These are phyloP conservation scores for Dioctria rufipes DNA, from an alignment of 2,888 invertebrate species.

Conservation along the genomic window DNA sequence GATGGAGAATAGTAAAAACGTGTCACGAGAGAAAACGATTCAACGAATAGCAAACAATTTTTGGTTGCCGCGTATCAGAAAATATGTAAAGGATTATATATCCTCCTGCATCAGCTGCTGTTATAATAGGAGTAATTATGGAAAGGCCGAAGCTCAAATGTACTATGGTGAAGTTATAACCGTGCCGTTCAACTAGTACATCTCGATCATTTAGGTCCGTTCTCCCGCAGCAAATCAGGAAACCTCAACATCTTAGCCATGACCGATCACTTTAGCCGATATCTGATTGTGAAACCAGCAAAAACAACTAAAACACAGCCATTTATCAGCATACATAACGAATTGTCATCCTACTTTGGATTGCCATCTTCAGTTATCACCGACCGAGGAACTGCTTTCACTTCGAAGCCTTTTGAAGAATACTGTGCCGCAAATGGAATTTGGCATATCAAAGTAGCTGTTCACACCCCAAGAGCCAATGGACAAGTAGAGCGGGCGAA, in stretches of 20 bases:
- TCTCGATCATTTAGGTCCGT: slow-evolving; percentile 61
- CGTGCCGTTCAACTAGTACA: slow-evolving; percentile 58
- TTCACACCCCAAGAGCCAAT: slow-evolving; percentile 55
- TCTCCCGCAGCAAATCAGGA: slow-evolving; percentile 52
- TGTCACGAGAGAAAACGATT: slow-evolving; percentile 59
- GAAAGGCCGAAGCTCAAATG: slow-evolving; percentile 48
- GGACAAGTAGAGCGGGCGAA: slow-evolving; percentile 54
- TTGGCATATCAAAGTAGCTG: slow-evolving; percentile 41
- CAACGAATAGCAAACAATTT: slow-evolving; percentile 52
- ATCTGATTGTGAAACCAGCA: slow-evolving; percentile 47
- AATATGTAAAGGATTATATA: slow-evolving; percentile 54
- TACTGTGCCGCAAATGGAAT: slow-evolving; percentile 51
- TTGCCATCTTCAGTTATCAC: slow-evolving; percentile 43
- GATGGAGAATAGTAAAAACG: slow-evolving; percentile 54
- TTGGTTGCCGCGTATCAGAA: slow-evolving; percentile 59
- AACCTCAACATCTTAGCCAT: slow-evolving; percentile 55
- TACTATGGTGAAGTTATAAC: slow-evolving; percentile 57
- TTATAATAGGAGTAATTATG: slow-evolving; percentile 40
- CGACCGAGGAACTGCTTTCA: slow-evolving; percentile 59
- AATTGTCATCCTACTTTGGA: slow-evolving; percentile 52
- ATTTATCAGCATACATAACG: slow-evolving; percentile 36
- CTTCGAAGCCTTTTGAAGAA: slow-evolving; percentile 54
- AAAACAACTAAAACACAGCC: slow-evolving; percentile 27
- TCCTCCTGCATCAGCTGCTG: slow-evolving; percentile 43
- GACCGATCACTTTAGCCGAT: slow-evolving; percentile 58